Evolutionary conservation across 2,797 vertebrate species (phyloP).

Genomic region (Xenops minutus): DNA sequence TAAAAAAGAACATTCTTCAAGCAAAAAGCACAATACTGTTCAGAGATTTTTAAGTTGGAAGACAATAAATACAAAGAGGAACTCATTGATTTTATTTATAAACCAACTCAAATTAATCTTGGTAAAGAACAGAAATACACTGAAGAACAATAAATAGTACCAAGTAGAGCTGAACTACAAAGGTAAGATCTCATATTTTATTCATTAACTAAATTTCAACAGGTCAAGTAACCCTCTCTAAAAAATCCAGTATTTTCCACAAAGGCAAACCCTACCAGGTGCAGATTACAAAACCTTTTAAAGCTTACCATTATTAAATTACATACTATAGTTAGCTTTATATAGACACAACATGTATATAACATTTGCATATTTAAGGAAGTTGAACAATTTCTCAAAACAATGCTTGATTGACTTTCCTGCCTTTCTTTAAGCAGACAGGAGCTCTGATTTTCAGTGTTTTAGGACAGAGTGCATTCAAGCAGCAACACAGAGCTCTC

Average conservation of each 20-base stretch:
- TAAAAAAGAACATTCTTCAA: not conserved
- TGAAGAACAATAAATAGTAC: not conserved
- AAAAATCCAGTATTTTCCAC: not conserved
- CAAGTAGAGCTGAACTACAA: not conserved
- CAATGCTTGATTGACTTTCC: slow-evolving; percentile 29
- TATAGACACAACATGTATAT: not conserved
- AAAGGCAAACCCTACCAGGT: not conserved
- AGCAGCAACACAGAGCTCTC: not conserved
- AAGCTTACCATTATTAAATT: not conserved
- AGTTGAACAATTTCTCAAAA: not conserved
- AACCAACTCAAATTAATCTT: not conserved
- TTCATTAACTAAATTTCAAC: not conserved
- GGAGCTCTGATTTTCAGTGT: not conserved
- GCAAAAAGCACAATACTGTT: not conserved
- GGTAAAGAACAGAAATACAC: not conserved
- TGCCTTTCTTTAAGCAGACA: not conserved
- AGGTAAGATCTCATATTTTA: not conserved
- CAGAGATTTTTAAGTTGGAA: not conserved
- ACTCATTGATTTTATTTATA: not conserved
- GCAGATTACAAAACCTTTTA: not conserved
- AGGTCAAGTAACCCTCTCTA: not conserved
- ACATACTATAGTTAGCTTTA: not conserved
- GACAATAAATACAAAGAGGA: not conserved
- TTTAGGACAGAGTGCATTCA: not conserved
- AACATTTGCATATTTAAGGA: not conserved